Base-by-base conservation (phyloP, 2,888 invertebrate genomes). In the Bellardia bayeri region DNA sequence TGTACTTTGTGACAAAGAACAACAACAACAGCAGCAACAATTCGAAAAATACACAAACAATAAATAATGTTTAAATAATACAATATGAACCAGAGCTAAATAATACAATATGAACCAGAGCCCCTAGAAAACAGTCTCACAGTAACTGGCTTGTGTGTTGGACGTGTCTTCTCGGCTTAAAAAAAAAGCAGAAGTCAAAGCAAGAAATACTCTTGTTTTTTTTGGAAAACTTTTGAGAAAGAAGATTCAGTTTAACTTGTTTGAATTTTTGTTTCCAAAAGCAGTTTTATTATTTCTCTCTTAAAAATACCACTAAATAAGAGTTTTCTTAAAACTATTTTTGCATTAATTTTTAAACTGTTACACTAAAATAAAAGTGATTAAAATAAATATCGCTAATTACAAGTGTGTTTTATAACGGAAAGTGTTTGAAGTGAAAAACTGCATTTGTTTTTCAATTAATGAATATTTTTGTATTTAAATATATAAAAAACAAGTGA, bases 141-240 rank as follows among this genome's bases (percentile, higher is more conserved):
- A 90, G 89, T 91, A 91, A 90, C 92, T 92, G 92, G 91, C 93
- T 91, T 91, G 91, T 91, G 91, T 90, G 91, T 90, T 90, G 90
- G 92, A 92, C 90, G 89, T 89, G 88, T 83, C 66, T 87, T 83
- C 75, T 82, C 69, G 54, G 51, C 63, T 81, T 81, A 63, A 51
- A 9, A n/a, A 68, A 75, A 81, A 76, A 84, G 51, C 76, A 68
- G 72, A 74, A 86, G 72, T 69, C 56, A 63, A 54, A 74, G 51
- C n/a, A 75, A 74, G 74, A 45, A 51, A 61, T 68, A 58, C 45
- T 56, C 51, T 58, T 63, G 61, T 51, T 54, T 40, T 33, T 79
- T 84, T 68, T 51, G 63, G 68, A 56, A 37, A 45, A 64, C 75
- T 76, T 74, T 84, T 78, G 87, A 76, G 89, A 82, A 87, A 84